Conservation (phyloP, 2,113 vertebrate species). For the Syngnathoides biaculeatus region DNA sequence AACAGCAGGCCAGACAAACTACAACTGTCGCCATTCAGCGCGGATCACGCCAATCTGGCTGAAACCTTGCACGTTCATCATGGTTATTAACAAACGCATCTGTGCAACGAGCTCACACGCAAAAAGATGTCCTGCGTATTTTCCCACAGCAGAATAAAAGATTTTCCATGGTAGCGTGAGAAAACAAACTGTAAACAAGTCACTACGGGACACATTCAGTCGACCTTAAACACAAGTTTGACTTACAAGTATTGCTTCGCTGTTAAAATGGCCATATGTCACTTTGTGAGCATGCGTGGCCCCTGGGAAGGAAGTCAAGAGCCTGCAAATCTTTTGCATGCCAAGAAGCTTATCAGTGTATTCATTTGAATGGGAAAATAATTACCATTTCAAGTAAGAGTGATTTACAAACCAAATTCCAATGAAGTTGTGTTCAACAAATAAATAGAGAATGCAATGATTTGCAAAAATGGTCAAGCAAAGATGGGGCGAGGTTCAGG, state of each 20-base stretch:
- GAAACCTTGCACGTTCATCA: not conserved
- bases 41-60: not conserved
- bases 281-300: constrained; percentile 5
- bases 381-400: not conserved
- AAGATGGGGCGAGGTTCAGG: no score
- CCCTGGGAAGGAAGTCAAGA: not conserved
- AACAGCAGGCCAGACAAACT: not conserved
- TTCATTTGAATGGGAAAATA: not conserved
- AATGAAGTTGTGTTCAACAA: no score
- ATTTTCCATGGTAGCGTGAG: not conserved
- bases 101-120: not conserved
- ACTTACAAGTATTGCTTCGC: constrained; percentile 2
- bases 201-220: not conserved
- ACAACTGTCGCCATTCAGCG: not conserved
- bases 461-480: no score
- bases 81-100: not conserved
- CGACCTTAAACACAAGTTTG: constrained; percentile 3
- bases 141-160: not conserved
- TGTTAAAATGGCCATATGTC: not conserved
- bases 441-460: no score
- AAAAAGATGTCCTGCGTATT: not conserved
- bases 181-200: not conserved
- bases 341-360: not conserved
- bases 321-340: not conserved
- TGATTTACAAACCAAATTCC: no score